These are phyloP conservation scores for Stichodactyla mertensii DNA, from an alignment of 64 coral and sea anemone species.

Conservation along the genomic window DNA sequence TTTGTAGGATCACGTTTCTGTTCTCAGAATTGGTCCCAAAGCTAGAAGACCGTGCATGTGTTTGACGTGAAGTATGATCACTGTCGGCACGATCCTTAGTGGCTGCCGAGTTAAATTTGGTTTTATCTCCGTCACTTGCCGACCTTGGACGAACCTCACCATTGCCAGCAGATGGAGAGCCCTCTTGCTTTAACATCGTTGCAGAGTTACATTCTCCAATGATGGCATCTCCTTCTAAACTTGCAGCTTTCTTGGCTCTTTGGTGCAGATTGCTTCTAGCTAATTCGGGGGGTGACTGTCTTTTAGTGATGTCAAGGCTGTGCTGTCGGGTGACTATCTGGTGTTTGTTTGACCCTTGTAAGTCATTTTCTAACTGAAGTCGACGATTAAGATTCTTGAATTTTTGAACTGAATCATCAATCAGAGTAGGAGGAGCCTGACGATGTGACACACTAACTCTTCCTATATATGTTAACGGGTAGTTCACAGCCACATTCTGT, in stretches of 20 bases:
- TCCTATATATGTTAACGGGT: constrained; percentile 76
- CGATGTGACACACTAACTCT: constrained; percentile 78
- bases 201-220: constrained; percentile 5
- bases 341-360: constrained; percentile 24
- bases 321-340: background rate
- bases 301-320: background rate
- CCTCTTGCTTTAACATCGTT: background rate
- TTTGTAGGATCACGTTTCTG: constrained; percentile 70
- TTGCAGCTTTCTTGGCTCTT: background rate
- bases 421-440: constrained; percentile 77
- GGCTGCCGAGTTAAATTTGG: background rate
- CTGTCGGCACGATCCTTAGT: constrained; percentile 11
- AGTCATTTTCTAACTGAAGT: constrained; percentile 51
- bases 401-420: constrained; percentile 72
- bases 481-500: constrained; percentile 37
- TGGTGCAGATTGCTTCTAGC: background rate
- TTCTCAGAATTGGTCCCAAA: constrained; percentile 38
- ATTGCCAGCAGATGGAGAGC: constrained; percentile 4
- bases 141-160: constrained; percentile 63
- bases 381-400: constrained; percentile 61
- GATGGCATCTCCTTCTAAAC: constrained; percentile 2
- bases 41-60: constrained; percentile 57
- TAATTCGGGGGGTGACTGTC: constrained; percentile 13
- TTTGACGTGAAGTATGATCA: constrained; percentile 26
- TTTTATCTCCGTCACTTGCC: constrained; percentile 84